Percentiles rank a stretch among this genome's conserved stretches.
phyloP scores from a whole-genome alignment of 1,140 invertebrate genomes.

The Drosophila sulfurigaster region DNA sequence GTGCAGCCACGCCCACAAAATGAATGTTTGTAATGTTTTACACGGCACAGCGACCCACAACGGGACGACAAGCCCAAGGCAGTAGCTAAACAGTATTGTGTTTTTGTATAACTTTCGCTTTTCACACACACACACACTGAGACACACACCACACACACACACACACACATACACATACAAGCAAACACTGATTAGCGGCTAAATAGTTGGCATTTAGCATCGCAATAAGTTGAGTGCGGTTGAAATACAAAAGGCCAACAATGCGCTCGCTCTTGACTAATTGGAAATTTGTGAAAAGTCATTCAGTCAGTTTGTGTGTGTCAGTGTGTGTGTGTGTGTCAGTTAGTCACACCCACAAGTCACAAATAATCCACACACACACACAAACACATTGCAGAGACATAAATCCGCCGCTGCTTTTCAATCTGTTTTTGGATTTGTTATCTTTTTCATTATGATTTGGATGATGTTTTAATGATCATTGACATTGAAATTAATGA shows the following conservation, averaged over 20 bases:
- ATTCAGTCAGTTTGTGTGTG: neutral
- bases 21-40: slow-evolving; percentile 77
- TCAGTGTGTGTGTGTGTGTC: slow-evolving; percentile 19
- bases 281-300: slow-evolving; percentile 29
- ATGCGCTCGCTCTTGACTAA: slow-evolving; percentile 28
- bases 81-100: slow-evolving; percentile 71
- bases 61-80: slow-evolving; percentile 63
- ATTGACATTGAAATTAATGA: slow-evolving; percentile 72
- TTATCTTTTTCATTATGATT: slow-evolving; percentile 37
- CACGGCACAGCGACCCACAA: slow-evolving; percentile 62
- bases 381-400: slow-evolving; percentile 36
- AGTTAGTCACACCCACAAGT: slow-evolving; percentile 49
- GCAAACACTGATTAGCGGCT: slow-evolving; percentile 14
- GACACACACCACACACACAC: slow-evolving; percentile 29
- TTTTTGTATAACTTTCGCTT: slow-evolving; percentile 73
- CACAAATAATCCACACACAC: slow-evolving; percentile 22
- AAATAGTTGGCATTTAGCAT: slow-evolving; percentile 27
- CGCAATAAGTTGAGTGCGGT: slow-evolving; percentile 6
- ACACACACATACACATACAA: slow-evolving; percentile 10
- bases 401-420: slow-evolving; percentile 69
- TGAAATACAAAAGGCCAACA: slow-evolving; percentile 44
- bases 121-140: slow-evolving; percentile 42
- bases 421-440: slow-evolving; percentile 52
- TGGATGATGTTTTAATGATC: slow-evolving; percentile 65
- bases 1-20: slow-evolving; percentile 60